Evolutionary conservation across 2,888 invertebrate species (phyloP).

Genomic region (Drosophila nr. perissopoda): DNA sequence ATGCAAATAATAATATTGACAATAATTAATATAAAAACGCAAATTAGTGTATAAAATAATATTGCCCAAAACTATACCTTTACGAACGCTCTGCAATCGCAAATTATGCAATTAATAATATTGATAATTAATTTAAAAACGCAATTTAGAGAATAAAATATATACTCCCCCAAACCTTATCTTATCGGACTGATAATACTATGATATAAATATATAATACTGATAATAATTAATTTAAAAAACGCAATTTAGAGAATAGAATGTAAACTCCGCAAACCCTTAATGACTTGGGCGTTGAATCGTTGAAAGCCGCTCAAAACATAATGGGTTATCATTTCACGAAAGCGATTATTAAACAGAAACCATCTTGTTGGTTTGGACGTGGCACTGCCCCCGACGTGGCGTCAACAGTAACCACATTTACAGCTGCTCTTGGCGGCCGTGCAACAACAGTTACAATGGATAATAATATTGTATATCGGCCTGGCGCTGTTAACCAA

Average conservation of each 20-base stretch:
- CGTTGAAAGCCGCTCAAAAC: constrained; percentile 44
- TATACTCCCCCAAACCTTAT: constrained; percentile 44
- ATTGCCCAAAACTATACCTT: too few species aligned
- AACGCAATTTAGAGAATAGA: constrained; percentile 4
- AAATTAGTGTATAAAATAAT: constrained; percentile 9
- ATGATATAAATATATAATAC: too few species aligned
- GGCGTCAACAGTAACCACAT: constrained; percentile 19
- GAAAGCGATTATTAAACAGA: constrained; percentile 37
- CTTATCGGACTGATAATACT: too few species aligned
- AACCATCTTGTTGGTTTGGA: constrained; percentile 17
- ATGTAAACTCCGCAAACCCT: constrained; percentile 33
- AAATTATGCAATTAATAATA: too few species aligned
- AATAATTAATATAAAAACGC: constrained; percentile 3
- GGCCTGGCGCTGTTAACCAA: constrained; percentile 51
- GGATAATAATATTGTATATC: constrained; percentile 21
- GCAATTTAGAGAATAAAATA: constrained; percentile 6
- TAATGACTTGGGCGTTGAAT: constrained; percentile 67
- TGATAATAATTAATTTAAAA: neutral
- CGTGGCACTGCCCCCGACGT: constrained; percentile 18
- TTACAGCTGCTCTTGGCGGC: constrained; percentile 58
- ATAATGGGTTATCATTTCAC: constrained; percentile 44
- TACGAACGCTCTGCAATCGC: too few species aligned
- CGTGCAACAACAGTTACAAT: constrained; percentile 34
- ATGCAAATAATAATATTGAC: neutral
- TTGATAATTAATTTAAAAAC: neutral